Percentiles rank a stretch among this genome's conserved stretches.
phyloP scores from a whole-genome alignment of 2,113 vertebrate genomes.

The Anolis carolinensis region DNA sequence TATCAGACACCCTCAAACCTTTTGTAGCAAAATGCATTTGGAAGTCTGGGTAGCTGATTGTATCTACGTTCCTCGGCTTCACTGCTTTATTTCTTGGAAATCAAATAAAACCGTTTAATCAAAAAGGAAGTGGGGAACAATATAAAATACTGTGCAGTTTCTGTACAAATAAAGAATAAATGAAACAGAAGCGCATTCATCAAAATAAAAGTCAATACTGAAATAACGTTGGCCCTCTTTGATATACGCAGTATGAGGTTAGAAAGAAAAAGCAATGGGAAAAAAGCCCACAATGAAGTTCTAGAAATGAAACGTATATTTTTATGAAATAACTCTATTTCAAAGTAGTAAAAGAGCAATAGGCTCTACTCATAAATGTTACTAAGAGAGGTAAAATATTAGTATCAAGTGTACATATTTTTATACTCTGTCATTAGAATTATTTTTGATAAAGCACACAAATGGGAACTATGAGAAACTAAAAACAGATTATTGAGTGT shows the following conservation, averaged over 20 bases:
- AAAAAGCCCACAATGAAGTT: constrained; percentile 41
- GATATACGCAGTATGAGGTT: constrained; percentile 58
- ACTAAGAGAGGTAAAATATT: neutral
- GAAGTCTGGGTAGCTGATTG: constrained; percentile 51
- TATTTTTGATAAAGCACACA: constrained; percentile 31
- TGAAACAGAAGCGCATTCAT: constrained; percentile 75
- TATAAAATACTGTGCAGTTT: constrained; percentile 73
- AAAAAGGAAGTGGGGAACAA: constrained; percentile 72
- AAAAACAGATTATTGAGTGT: neutral
- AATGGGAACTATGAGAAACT: constrained; percentile 15
- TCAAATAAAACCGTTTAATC: constrained; percentile 78
- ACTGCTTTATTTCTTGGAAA: constrained; percentile 73
- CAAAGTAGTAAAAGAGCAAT: constrained; percentile 66
- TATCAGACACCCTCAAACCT: constrained; percentile 34
- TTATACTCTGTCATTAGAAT: constrained; percentile 16
- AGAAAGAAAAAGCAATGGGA: constrained; percentile 47
- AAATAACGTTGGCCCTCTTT: constrained; percentile 71
- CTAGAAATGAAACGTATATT: constrained; percentile 47
- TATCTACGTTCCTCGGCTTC: constrained; percentile 39
- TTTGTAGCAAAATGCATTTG: constrained; percentile 48
- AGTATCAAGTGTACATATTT: constrained; percentile 46
- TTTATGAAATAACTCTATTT: constrained; percentile 62
- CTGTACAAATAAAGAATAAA: constrained; percentile 74
- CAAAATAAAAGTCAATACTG: constrained; percentile 72
- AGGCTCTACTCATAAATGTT: constrained; percentile 48